Evolutionary conservation across 2,113 vertebrate genomes (phyloP).

Genomic region (Halcyon malimbica): DNA sequence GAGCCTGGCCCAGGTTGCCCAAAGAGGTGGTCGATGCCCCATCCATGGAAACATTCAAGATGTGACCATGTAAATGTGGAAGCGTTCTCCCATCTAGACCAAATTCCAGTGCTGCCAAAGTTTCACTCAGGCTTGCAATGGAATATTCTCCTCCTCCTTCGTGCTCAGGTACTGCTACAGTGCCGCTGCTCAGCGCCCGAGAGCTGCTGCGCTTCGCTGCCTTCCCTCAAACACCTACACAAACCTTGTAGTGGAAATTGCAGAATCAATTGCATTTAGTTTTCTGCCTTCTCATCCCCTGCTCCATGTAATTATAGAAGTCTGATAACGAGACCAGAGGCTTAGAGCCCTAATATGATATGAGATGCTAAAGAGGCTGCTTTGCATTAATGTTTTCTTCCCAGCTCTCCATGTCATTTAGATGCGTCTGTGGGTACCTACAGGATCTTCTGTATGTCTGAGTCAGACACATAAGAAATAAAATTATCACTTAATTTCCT

Average conservation of each 20-base stretch:
- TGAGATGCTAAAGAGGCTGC: slow-evolving; percentile 19
- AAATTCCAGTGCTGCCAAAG: not conserved
- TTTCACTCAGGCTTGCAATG: not conserved
- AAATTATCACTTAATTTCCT: not conserved
- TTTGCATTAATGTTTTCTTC: slow-evolving; percentile 49
- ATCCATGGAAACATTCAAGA: not conserved
- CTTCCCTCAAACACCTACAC: not conserved
- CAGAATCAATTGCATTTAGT: slow-evolving; percentile 22
- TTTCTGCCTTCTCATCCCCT: slow-evolving; percentile 22
- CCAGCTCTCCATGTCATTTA: not conserved
- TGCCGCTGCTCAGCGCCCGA: not conserved
- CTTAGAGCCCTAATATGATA: slow-evolving; percentile 5
- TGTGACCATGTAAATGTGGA: not conserved
- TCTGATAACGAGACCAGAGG: slow-evolving; percentile 35
- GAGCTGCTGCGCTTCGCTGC: not conserved
- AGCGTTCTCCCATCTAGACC: not conserved
- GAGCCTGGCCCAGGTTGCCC: no score
- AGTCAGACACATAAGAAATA: not conserved
- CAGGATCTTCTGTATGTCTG: not conserved
- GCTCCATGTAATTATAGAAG: not conserved
- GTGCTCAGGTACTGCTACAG: not conserved
- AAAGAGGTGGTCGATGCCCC: no score
- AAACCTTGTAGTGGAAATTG: not conserved
- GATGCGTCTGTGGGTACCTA: not conserved
- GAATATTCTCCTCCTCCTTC: not conserved